Evolutionary conservation across 2,113 vertebrate species (phyloP).

Genomic region (Myotis davidii): DNA sequence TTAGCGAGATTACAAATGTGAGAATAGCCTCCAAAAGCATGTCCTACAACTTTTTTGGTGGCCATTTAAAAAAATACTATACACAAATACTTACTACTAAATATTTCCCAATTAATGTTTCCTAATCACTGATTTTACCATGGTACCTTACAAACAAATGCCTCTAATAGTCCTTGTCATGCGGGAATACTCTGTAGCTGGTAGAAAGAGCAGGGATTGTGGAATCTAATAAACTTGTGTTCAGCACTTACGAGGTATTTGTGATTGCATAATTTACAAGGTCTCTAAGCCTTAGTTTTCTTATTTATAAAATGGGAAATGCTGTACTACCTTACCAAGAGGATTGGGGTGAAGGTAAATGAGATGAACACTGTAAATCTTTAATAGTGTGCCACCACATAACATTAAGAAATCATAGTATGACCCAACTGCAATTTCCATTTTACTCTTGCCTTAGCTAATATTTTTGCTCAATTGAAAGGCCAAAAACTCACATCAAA

Average conservation of each 20-base stretch:
- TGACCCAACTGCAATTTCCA: neutral
- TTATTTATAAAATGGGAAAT: neutral
- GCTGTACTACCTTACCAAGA: neutral
- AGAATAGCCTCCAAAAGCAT: neutral
- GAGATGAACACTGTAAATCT: neutral
- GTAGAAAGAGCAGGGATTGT: neutral
- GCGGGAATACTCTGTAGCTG: neutral
- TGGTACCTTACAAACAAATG: neutral
- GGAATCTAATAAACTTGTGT: neutral
- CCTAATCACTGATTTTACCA: neutral
- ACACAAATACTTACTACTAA: neutral
- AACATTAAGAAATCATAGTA: neutral
- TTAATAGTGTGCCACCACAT: neutral
- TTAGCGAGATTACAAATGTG: neutral
- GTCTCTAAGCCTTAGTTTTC: neutral
- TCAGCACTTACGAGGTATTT: neutral
- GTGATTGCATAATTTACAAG: neutral
- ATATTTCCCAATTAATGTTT: neutral
- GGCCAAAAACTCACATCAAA: neutral
- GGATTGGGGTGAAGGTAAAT: neutral
- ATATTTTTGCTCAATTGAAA: neutral
- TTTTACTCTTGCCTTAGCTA: neutral
- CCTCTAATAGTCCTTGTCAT: neutral
- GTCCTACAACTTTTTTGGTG: neutral
- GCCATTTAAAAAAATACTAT: neutral